phyloP scores from a whole-genome alignment of 2,113 vertebrate genomes.

The Aptenodytes patagonicus region DNA sequence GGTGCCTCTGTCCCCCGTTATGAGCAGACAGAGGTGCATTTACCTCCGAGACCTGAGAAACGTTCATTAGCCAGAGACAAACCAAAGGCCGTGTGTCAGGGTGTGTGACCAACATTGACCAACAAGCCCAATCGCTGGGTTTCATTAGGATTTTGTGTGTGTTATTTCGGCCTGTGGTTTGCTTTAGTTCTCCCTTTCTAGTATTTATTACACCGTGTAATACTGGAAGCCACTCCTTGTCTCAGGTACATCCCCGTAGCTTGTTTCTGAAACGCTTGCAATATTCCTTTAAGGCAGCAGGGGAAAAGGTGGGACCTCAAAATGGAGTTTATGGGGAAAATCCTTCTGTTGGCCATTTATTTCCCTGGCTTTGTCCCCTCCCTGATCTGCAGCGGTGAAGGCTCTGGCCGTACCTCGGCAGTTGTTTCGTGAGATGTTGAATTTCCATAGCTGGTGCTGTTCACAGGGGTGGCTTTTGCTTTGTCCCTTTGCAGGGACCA shows the following conservation, averaged over 20 bases:
- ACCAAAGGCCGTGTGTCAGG: accelerated
- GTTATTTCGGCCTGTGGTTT: neutral
- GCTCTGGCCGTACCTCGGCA: neutral
- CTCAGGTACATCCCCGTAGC: accelerated
- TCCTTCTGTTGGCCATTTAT: neutral
- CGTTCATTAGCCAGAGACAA: accelerated
- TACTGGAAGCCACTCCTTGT: neutral
- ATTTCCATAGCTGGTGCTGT: no score
- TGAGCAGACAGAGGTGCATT: neutral
- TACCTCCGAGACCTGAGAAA: neutral
- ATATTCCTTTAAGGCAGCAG: neutral
- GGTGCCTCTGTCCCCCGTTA: neutral
- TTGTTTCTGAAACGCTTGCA: neutral
- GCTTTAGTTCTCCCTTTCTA: neutral
- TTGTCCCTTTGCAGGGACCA: no score
- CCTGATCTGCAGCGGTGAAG: no score
- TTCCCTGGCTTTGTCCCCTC: neutral
- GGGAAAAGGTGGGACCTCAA: neutral
- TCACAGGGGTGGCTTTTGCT: neutral
- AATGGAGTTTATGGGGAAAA: neutral
- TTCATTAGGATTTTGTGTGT: neutral
- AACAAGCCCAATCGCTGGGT: accelerated
- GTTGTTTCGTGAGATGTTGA: neutral
- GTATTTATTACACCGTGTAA: accelerated
- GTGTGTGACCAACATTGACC: neutral